A percentile compares a stretch with the other conserved stretches of the same genome.
Conservation (phyloP, 2,888 invertebrate genomes). For the Stegophylla sp. region DNA sequence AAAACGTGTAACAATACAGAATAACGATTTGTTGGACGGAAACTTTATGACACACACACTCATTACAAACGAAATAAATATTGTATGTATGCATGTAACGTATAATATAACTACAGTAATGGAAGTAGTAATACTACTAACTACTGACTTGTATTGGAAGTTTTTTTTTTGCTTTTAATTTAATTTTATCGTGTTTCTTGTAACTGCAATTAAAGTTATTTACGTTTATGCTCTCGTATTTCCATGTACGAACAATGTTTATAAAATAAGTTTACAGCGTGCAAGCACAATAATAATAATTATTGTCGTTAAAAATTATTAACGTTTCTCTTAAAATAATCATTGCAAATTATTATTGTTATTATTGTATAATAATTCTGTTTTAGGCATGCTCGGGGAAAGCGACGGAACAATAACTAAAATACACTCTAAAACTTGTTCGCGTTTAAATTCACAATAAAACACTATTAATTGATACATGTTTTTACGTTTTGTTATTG, state of each 20-base stretch:
- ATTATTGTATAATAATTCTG: no score
- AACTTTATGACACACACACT: slow-evolving; percentile 21
- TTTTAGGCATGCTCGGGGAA: no score
- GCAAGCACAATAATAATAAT: no score
- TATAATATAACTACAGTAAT: neutral
- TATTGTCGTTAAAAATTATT: neutral
- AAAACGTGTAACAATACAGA: slow-evolving; percentile 38
- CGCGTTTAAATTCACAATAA: no score
- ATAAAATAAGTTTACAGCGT: slow-evolving; percentile 11
- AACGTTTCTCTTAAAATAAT: neutral
- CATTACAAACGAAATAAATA: slow-evolving; percentile 27
- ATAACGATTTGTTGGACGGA: slow-evolving; percentile 32
- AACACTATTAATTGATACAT: no score
- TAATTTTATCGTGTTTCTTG: slow-evolving; percentile 36
- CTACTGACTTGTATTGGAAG: neutral
- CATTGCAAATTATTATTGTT: neutral
- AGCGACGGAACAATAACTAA: no score
- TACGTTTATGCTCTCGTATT: slow-evolving; percentile 9
- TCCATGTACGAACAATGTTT: neutral
- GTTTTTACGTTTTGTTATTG: no score
- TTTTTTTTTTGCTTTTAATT: slow-evolving; percentile 9
- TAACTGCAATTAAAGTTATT: slow-evolving; percentile 48
- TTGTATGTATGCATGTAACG: neutral
- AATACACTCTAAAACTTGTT: no score
- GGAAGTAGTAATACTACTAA: no score